Evolutionary conservation across 2,888 invertebrate genomes (phyloP).

Genomic region (Cephus runcator): DNA sequence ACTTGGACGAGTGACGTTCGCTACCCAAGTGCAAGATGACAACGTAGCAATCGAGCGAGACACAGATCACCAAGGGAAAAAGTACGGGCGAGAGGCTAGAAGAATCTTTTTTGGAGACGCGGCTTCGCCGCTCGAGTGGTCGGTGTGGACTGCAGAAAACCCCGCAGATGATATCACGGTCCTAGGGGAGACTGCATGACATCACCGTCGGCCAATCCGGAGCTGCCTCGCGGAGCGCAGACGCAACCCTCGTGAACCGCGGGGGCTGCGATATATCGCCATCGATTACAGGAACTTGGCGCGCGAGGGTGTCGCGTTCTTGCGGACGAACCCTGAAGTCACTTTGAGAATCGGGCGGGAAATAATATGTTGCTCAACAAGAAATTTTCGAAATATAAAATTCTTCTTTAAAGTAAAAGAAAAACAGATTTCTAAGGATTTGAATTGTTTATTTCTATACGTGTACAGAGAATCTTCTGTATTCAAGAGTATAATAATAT

Average conservation of each 20-base stretch:
- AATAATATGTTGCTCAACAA: constrained; percentile 10
- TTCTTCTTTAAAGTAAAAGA: background rate
- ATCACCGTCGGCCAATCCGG: constrained; percentile 59
- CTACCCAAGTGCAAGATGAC: too few relatives aligned
- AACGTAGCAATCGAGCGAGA: too few relatives aligned
- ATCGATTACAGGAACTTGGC: constrained; percentile 57
- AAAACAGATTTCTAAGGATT: too few relatives aligned
- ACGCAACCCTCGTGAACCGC: constrained; percentile 34
- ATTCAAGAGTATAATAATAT: constrained; percentile 48
- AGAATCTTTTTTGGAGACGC: constrained; percentile 41
- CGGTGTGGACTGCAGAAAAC: constrained; percentile 63
- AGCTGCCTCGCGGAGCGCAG: constrained; percentile 17
- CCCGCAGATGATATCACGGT: constrained; percentile 62
- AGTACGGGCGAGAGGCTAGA: background rate
- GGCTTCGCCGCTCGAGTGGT: constrained; percentile 58
- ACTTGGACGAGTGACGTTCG: too few relatives aligned
- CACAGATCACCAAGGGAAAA: too few relatives aligned
- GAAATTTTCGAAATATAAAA: background rate
- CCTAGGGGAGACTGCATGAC: constrained; percentile 62
- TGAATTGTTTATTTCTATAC: too few relatives aligned
- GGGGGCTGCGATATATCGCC: constrained; percentile 60
- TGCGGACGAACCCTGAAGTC: constrained; percentile 12
- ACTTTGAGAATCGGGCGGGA: constrained; percentile 32
- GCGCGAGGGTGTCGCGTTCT: constrained; percentile 28
- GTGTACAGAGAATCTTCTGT: constrained; percentile 34